Percentiles rank a stretch among this genome's conserved stretches.
Conservation (phyloP, 2,888 invertebrate species). For the Aradus depressus region DNA sequence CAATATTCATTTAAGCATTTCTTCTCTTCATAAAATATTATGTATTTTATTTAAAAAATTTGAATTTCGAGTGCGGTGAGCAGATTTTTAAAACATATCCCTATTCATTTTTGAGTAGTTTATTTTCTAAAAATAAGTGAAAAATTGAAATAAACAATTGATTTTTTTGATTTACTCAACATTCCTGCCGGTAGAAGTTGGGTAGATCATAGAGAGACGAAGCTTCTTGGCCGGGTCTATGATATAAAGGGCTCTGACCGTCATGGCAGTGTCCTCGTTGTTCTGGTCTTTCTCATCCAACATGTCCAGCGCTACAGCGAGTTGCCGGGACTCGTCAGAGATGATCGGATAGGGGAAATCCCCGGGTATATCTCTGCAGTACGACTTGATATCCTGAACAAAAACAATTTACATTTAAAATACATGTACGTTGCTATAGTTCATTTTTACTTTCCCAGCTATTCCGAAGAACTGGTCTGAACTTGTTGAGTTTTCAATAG, state of each 20-base stretch:
- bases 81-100: too few species aligned
- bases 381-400: constrained; percentile 52
- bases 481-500: too few species aligned
- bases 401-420: constrained; percentile 3
- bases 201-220: constrained; percentile 70
- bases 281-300: constrained; percentile 61
- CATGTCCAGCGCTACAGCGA: constrained; percentile 67
- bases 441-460: too few species aligned
- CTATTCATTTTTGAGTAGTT: too few species aligned
- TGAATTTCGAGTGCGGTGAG: too few species aligned
- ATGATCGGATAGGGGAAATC: constrained; percentile 74
- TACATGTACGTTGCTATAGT: too few species aligned
- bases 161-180: constrained; percentile 53
- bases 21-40: too few species aligned
- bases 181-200: constrained; percentile 74
- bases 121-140: not conserved
- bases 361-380: constrained; percentile 56
- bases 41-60: too few species aligned
- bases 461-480: too few species aligned
- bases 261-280: constrained; percentile 52
- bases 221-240: constrained; percentile 69
- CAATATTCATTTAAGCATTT: too few species aligned
- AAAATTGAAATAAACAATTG: not conserved
- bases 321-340: constrained; percentile 56
- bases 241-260: constrained; percentile 65